Percentiles rank a stretch among this genome's conserved stretches.
These are phyloP conservation scores for Cephalotes varians DNA, from an alignment of 2,888 invertebrate species.

Conservation along the genomic window DNA sequence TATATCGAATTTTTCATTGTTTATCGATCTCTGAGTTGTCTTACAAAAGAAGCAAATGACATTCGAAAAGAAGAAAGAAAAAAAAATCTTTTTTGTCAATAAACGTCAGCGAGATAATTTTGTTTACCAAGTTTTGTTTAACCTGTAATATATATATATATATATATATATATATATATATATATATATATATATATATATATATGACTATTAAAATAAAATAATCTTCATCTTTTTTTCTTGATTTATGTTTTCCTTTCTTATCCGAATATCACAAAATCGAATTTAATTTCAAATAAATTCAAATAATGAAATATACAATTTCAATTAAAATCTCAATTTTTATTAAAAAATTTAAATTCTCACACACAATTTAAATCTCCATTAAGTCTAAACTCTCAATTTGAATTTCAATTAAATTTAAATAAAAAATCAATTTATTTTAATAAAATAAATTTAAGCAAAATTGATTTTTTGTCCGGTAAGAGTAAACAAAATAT, in stretches of 20 bases:
- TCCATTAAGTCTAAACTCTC: conserved; percentile 9
- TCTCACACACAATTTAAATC: background rate
- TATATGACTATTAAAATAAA: conserved; percentile 9
- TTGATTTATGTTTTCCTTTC: background rate
- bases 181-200: no score
- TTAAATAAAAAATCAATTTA: background rate
- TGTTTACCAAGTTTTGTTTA: conserved; percentile 20
- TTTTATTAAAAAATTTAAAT: no score
- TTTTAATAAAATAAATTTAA: background rate
- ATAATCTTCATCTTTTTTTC: background rate
- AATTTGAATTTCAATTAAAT: conserved; percentile 2
- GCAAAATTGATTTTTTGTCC: background rate
- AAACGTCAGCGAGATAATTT: conserved; percentile 4
- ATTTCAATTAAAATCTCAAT: conserved; percentile 13
- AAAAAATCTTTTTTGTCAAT: conserved; percentile 5
- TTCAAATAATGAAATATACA: conserved; percentile 6
- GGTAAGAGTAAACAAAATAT: background rate
- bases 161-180: no score
- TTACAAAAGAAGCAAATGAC: conserved; percentile 9
- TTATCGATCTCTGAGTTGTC: background rate
- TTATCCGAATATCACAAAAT: conserved; percentile 2
- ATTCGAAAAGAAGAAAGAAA: background rate
- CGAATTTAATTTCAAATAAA: conserved; percentile 22
- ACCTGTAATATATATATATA: no score
- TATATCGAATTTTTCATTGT: conserved; percentile 50